Conservation (phyloP, 1,140 invertebrate genomes). For the Drosophila mauritiana region DNA sequence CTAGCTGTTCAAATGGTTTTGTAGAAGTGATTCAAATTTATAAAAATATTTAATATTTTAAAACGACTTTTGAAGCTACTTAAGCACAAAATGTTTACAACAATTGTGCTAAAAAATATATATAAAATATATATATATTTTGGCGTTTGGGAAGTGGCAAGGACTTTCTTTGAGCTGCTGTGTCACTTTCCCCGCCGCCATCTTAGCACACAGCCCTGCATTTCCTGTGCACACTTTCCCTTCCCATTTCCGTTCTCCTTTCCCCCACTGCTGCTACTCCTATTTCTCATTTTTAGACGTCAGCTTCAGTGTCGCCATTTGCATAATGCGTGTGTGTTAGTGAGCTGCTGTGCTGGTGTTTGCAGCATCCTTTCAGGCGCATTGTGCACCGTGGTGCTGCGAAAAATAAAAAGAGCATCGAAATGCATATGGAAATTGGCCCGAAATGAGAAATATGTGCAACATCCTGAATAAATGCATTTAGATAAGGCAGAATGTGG, state of each 20-base stretch:
- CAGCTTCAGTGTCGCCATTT: conserved; percentile 47
- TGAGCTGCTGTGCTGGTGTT: conserved; percentile 2
- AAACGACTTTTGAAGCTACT: background rate
- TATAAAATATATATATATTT: too few relatives aligned
- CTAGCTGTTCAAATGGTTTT: too few relatives aligned
- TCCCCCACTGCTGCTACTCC: background rate
- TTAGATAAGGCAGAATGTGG: conserved; percentile 34
- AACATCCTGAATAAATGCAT: conserved; percentile 46
- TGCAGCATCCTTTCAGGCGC: conserved; percentile 65
- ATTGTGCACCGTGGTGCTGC: conserved; percentile 53
- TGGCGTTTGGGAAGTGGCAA: too few relatives aligned
- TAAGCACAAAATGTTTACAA: background rate
- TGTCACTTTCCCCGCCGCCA: conserved; percentile 4
- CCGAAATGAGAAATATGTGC: conserved; percentile 47
- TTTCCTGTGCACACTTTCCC: conserved; percentile 10
- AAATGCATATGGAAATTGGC: conserved; percentile 35
- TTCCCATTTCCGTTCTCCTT: conserved; percentile 4
- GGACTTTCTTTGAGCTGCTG: conserved; percentile 33
- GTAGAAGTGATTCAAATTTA: too few relatives aligned
- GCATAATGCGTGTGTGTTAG: conserved; percentile 21
- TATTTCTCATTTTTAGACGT: conserved; percentile 26
- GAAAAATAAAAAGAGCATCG: conserved; percentile 49
- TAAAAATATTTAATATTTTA: too few relatives aligned
- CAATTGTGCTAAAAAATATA: too few relatives aligned
- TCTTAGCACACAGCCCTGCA: background rate